Evolutionary conservation across 2,888 invertebrate genomes (phyloP), one percentile per base, ranked within the genome.

Genomic region (Branchinecta sandiegonensis): DNA sequence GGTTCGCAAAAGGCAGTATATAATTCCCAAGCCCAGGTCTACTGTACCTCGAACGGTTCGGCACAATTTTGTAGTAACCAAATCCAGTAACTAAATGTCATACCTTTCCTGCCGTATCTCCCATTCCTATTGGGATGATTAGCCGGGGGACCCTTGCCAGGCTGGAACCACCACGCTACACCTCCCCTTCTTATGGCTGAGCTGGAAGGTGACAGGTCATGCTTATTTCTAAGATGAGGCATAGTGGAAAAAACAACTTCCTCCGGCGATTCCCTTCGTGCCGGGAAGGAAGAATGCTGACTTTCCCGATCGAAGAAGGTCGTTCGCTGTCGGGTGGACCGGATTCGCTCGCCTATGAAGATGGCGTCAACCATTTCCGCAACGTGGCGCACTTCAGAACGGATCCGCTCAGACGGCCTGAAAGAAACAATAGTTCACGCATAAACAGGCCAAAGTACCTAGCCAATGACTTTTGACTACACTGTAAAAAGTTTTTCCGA

Each of bases 321-420:
- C n/a, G 63, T 23, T 23, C 11, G 63, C 63, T 56, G 63, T 17
- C 63, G 63, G 10, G n/a, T 56, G 23, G 63, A 56, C 10, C 63
- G 63, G n/a, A 56, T 56, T 17, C 63, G 63, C 10, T 56, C 63
- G 23, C 63, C 63, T 17, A 56, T 56, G 23, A 56, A 56, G n/a
- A 56, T 17, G n/a, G 63, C 63, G 11, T 56, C 63, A 56, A 56
- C 63, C 63, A 56, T 56, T 10, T 56, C 63, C 8, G 63, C 63
- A n/a, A 56, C 23, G 8, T 56, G 63, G 14, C 63, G 63, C 8
- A 56, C 63, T 56, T 56, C 63, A 10, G 63, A 56, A 56, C 23
- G 63, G 23, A 56, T 56, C 23, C 63, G 63, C n/a, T 23, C 63
- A 56, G 63, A 56, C n/a, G 63, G 63, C 63, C 63, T 56, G 23